Percentiles rank a stretch among this genome's conserved stretches.
Conservation (phyloP, 2,888 invertebrate genomes). For the Eupelmus urozonus region DNA sequence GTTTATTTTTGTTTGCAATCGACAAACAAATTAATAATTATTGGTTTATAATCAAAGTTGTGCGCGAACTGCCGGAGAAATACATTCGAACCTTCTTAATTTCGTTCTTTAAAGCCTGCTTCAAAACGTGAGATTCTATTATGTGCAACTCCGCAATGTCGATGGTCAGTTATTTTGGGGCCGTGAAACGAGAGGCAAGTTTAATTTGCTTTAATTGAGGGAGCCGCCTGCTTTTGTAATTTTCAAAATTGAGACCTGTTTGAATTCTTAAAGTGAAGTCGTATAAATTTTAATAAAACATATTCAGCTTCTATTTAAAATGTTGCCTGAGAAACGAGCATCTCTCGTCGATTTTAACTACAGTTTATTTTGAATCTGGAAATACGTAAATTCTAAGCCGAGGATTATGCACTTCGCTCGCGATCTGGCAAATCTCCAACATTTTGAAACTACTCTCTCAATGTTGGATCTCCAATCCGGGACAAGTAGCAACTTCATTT, state of each 20-base stretch:
- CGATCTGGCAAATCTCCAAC: too few relatives aligned
- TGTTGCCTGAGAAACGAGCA: too few relatives aligned
- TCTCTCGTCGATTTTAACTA: too few relatives aligned
- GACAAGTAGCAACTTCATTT: constrained; percentile 2
- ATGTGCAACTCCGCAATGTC: constrained; percentile 20
- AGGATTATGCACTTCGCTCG: too few relatives aligned
- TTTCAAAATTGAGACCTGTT: constrained; percentile 28
- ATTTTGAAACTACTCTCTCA: too few relatives aligned
- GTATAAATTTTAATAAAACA: too few relatives aligned
- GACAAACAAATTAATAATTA: background rate
- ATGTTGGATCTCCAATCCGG: too few relatives aligned
- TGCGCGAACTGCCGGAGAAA: constrained; percentile 19
- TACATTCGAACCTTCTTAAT: background rate
- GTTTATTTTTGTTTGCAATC: constrained; percentile 8
- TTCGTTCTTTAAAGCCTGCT: too few relatives aligned
- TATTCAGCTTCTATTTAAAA: too few relatives aligned
- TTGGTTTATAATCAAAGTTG: background rate
- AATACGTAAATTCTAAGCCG: too few relatives aligned
- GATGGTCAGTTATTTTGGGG: constrained; percentile 54
- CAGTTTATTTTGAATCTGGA: background rate
- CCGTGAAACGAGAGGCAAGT: constrained; percentile 59
- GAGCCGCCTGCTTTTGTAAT: constrained; percentile 13
- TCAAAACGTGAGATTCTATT: constrained; percentile 1
- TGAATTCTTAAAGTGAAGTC: background rate
- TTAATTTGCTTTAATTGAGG: constrained; percentile 11